Conservation (phyloP, 2,797 vertebrate species). For the Cephalopachus bancanus region DNA sequence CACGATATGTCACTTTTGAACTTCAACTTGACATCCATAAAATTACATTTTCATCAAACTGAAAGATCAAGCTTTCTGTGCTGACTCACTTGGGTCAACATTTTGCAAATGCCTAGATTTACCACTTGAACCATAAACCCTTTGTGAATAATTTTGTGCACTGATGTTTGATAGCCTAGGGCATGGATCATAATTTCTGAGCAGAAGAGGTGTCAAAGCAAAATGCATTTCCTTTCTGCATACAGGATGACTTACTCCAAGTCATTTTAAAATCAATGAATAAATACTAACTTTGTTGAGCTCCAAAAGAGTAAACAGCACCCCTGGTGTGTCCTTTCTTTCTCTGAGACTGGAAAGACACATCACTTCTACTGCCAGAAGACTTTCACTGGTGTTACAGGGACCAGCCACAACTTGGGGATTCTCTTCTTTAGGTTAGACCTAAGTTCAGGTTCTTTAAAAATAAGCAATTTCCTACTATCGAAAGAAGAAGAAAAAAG, state of each 20-base stretch:
- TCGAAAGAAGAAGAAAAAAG: not conserved
- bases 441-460: slow-evolving; percentile 2
- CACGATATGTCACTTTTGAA: slow-evolving; percentile 91
- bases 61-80: slow-evolving; percentile 90
- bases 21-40: slow-evolving; percentile 91
- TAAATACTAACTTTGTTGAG: slow-evolving; percentile 74
- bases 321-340: not conserved
- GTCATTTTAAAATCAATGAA: slow-evolving; percentile 75
- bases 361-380: not conserved
- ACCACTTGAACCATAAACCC: slow-evolving; percentile 90
- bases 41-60: slow-evolving; percentile 92
- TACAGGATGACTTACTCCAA: slow-evolving; percentile 84
- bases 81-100: slow-evolving; percentile 91
- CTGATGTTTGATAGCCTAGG: slow-evolving; percentile 90
- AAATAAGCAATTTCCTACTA: not conserved
- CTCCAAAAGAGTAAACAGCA: slow-evolving; percentile 73
- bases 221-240: slow-evolving; percentile 88
- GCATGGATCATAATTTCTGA: slow-evolving; percentile 90
- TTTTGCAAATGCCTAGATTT: slow-evolving; percentile 91
- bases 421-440: not conserved
- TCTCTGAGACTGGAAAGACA: not conserved
- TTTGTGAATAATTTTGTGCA: slow-evolving; percentile 90
- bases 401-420: not conserved
- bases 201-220: slow-evolving; percentile 86
- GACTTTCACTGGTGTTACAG: not conserved